Evolutionary conservation across 2,797 vertebrate species (phyloP).

Genomic region (Cyclura pinguis): DNA sequence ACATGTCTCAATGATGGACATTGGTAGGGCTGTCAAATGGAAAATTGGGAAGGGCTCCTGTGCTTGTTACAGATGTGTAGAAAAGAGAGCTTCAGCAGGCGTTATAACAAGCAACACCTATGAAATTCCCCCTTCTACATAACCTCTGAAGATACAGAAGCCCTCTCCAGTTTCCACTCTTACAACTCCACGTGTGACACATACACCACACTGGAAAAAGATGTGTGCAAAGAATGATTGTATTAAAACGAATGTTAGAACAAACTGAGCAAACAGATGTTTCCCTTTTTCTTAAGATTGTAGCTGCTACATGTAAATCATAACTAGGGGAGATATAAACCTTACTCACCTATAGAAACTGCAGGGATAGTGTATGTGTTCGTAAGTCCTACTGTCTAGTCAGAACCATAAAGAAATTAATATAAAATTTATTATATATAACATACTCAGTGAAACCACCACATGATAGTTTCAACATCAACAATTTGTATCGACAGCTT

Average conservation of each 20-base stretch:
- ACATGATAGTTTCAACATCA: background rate
- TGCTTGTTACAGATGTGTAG: too few relatives aligned
- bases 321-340: background rate
- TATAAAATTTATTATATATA: background rate
- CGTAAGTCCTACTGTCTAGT: background rate
- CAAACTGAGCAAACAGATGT: background rate
- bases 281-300: background rate
- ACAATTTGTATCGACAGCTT: background rate
- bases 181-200: background rate
- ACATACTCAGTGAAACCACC: background rate
- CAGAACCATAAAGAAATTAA: background rate
- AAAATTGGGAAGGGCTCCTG: too few relatives aligned
- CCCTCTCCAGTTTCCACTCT: too few relatives aligned
- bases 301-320: background rate
- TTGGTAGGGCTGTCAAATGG: too few relatives aligned
- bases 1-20: background rate
- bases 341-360: background rate
- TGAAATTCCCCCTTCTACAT: too few relatives aligned
- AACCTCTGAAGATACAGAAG: too few relatives aligned
- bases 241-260: background rate
- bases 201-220: background rate
- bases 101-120: too few relatives aligned
- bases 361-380: background rate
- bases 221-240: background rate
- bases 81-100: too few relatives aligned